These are phyloP conservation scores for Microtus montanus DNA, from an alignment of 2,113 vertebrate species.

Conservation along the genomic window DNA sequence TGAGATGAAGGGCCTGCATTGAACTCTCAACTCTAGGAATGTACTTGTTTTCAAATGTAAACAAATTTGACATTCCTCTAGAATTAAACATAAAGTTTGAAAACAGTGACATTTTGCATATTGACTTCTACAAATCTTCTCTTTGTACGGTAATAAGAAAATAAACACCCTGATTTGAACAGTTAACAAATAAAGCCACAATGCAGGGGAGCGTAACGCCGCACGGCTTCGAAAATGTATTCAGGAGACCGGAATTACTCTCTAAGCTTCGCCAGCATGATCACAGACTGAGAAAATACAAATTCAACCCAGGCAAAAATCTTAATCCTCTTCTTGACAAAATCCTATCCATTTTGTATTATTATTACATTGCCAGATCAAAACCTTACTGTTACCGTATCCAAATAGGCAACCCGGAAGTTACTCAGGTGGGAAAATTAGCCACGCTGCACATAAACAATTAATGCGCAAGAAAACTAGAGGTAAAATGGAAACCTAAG, in stretches of 20 bases:
- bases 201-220: background rate
- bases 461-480: constrained; percentile 23
- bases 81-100: background rate
- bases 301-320: constrained; percentile 67
- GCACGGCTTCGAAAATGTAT: constrained; percentile 29
- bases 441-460: constrained; percentile 22
- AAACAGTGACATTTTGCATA: background rate
- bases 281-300: constrained; percentile 73
- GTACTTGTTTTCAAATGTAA: background rate
- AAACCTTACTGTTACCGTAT: constrained; percentile 15
- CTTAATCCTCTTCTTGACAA: constrained; percentile 65
- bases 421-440: constrained; percentile 32
- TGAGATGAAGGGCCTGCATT: background rate
- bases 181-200: constrained; percentile 12
- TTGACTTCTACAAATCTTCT: constrained; percentile 37
- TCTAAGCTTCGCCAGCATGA: constrained; percentile 52
- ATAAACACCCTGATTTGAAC: background rate
- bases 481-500: constrained; percentile 48
- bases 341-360: constrained; percentile 63
- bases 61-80: background rate
- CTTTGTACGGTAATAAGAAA: background rate
- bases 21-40: background rate
- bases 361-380: constrained; percentile 59
- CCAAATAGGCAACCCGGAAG: constrained; percentile 17
- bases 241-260: constrained; percentile 55